Conservation (phyloP, 2,113 vertebrate species). For the Herpetotheres cachinnans region DNA sequence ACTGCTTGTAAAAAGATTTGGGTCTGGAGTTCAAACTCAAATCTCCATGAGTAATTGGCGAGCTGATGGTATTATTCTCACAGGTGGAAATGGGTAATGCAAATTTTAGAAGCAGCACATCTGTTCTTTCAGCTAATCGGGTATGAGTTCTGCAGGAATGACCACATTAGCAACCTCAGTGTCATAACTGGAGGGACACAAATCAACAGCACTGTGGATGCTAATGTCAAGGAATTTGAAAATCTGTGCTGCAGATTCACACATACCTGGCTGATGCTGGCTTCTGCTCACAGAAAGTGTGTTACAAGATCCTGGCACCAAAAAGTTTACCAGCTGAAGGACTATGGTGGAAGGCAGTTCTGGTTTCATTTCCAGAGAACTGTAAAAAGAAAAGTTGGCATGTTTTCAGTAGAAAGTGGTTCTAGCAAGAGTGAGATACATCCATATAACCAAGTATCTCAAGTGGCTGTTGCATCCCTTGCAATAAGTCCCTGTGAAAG, state of each 20-base stretch:
- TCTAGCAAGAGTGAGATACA: not conserved
- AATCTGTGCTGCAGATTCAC: not conserved
- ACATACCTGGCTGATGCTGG: not conserved
- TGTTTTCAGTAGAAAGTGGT: not conserved
- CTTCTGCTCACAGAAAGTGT: not conserved
- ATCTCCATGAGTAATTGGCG: not conserved
- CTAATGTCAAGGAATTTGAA: not conserved
- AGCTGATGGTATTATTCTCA: conserved; percentile 14
- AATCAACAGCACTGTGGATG: not conserved
- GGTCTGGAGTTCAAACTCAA: conserved; percentile 35
- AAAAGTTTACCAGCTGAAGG: not conserved
- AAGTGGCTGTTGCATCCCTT: not conserved
- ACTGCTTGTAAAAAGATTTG: conserved; percentile 23
- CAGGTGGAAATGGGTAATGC: conserved; percentile 42
- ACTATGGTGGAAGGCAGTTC: not conserved
- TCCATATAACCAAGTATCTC: not conserved
- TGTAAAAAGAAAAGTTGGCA: not conserved
- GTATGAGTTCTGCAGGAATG: conserved; percentile 26
- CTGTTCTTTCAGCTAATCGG: conserved; percentile 32
- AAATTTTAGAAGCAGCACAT: conserved; percentile 51
- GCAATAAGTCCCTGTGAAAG: not conserved
- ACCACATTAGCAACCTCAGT: conserved; percentile 2
- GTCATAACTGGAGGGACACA: conserved; percentile 15
- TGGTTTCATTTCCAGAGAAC: not conserved
- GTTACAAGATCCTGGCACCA: not conserved